Evolutionary conservation across 2,888 invertebrate genomes (phyloP).

Genomic region (Lithophane socia): DNA sequence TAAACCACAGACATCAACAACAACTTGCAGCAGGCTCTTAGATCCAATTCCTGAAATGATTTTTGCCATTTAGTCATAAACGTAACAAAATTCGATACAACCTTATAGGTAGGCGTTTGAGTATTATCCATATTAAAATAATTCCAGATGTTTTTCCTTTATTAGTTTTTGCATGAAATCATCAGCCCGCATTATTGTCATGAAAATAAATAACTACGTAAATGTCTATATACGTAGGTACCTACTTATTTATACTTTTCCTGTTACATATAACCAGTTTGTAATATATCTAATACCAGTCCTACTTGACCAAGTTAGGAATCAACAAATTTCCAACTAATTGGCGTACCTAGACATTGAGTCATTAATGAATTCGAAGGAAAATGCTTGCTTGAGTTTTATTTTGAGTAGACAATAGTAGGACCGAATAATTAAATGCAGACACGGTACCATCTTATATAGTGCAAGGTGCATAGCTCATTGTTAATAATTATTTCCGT

Average conservation of each 20-base stretch:
- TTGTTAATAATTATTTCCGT: background rate
- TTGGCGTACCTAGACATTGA: conserved; percentile 50
- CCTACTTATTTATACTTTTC: conserved; percentile 49
- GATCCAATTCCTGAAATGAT: background rate
- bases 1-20: background rate
- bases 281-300: conserved; percentile 47
- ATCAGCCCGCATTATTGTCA: conserved; percentile 44
- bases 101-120: background rate
- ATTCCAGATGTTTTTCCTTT: conserved; percentile 56
- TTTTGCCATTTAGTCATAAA: background rate
- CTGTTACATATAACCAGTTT: conserved; percentile 54
- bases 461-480: conserved; percentile 11
- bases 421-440: conserved; percentile 15
- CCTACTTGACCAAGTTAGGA: conserved; percentile 64
- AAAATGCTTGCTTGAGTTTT: conserved; percentile 38
- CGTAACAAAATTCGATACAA: background rate
- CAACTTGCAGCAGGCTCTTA: background rate
- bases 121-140: conserved; percentile 8
- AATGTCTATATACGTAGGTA: conserved; percentile 3
- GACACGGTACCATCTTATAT: background rate
- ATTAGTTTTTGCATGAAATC: conserved; percentile 49
- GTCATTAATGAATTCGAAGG: conserved; percentile 41
- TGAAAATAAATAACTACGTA: conserved; percentile 52
- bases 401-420: conserved; percentile 26
- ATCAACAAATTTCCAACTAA: conserved; percentile 49